Percentiles rank a stretch among this genome's conserved stretches.
These are phyloP conservation scores for Pinctada fucata DNA, from an alignment of 2,888 invertebrate species.

Conservation along the genomic window DNA sequence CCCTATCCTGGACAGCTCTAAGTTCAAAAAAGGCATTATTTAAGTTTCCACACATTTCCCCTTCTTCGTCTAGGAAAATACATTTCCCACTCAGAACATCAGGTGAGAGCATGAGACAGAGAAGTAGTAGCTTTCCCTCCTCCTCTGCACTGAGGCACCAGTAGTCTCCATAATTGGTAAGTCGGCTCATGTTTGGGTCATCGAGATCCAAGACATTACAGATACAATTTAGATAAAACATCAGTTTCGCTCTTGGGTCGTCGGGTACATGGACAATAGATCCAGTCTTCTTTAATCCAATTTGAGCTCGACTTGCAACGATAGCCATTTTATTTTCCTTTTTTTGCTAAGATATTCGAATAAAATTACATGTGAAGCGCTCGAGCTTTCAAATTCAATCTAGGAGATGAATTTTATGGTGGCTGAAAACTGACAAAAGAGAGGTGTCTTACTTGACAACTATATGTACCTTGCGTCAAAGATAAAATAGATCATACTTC, in stretches of 20 bases:
- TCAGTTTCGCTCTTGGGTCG: slow-evolving; percentile 29
- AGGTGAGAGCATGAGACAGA: slow-evolving; percentile 25
- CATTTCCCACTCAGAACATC: slow-evolving; percentile 31
- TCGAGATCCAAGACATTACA: slow-evolving; percentile 29
- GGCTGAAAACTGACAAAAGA: too few species aligned
- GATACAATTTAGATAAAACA: slow-evolving; percentile 39
- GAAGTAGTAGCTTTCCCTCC: slow-evolving; percentile 4
- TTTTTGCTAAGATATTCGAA: too few species aligned
- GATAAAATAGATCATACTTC: too few species aligned
- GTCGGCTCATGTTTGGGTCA: slow-evolving; percentile 17
- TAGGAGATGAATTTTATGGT: too few species aligned
- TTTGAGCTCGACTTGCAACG: slow-evolving; percentile 2
- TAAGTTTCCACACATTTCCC: slow-evolving; percentile 15
- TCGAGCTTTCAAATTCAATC: too few species aligned
- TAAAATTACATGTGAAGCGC: too few species aligned
- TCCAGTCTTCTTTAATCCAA: slow-evolving; percentile 16
- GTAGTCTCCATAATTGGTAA: slow-evolving; percentile 29
- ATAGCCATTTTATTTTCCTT: background rate
- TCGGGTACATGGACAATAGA: slow-evolving; percentile 12
- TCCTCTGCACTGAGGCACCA: slow-evolving; percentile 13
- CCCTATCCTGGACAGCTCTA: slow-evolving; percentile 17
- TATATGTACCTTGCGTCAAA: too few species aligned
- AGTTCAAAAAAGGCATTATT: slow-evolving; percentile 28
- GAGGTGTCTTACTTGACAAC: too few species aligned
- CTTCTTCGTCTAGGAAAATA: slow-evolving; percentile 26